phyloP scores from a whole-genome alignment of 2,797 vertebrate genomes.

The Rhadinocentrus ornatus region DNA sequence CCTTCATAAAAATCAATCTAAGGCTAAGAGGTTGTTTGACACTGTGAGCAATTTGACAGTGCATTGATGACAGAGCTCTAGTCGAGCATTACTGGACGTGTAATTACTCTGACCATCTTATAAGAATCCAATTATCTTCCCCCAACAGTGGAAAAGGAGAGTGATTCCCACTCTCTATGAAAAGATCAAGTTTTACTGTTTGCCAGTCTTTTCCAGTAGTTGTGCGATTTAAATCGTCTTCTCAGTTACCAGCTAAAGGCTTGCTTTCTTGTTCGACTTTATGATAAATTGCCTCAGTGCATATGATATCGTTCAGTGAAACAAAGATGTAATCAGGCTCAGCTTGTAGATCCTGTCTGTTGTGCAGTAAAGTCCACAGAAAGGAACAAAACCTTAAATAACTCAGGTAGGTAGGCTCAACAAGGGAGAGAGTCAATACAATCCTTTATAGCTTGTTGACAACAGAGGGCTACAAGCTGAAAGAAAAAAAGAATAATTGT shows the following conservation, averaged over 20 bases:
- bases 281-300: conserved; percentile 12
- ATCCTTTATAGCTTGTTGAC: conserved; percentile 14
- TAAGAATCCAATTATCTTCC: conserved; percentile 59
- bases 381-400: conserved; percentile 12
- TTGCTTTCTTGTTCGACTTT: conserved; percentile 7
- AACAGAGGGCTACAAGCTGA: conserved; percentile 1
- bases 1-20: conserved; percentile 63
- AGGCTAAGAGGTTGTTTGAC: conserved; percentile 67
- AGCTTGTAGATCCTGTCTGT: not conserved
- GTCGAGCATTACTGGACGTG: conserved; percentile 57
- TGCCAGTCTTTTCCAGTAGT: conserved; percentile 11
- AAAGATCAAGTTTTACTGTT: conserved; percentile 21
- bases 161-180: conserved; percentile 27
- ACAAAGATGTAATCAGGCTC: conserved; percentile 6
- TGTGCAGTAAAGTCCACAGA: not conserved
- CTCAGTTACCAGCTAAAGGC: conserved; percentile 10
- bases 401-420: conserved; percentile 8
- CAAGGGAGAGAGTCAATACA: not conserved
- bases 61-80: conserved; percentile 55
- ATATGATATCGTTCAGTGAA: conserved; percentile 5
- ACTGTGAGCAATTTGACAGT: conserved; percentile 52
- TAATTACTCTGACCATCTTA: conserved; percentile 68
- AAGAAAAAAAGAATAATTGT: conserved; percentile 5
- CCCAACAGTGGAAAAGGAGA: conserved; percentile 13
- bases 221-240: not conserved